Base-by-base conservation (phyloP, 2,797 vertebrate genomes). In the Rhadinocentrus ornatus region DNA sequence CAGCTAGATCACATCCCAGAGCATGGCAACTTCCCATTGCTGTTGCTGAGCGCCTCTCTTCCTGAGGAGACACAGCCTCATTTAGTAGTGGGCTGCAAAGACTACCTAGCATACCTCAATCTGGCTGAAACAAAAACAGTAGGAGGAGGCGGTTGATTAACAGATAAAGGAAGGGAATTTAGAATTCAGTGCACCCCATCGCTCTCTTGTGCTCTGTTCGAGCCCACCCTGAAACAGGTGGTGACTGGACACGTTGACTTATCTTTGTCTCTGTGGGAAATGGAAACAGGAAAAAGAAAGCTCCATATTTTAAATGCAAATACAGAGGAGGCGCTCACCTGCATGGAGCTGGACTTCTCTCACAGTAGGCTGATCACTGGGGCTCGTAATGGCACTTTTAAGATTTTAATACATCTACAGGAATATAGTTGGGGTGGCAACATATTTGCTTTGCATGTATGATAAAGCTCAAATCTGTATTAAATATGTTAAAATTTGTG, bases 291-390 rank as follows among this genome's bases (percentile, higher is more conserved):
- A 2, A 79, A 2, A 67, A 85, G 66, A 60, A 2, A 0, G 41
- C 74, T 91, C 5, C 73, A 66, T 22, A 86, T 91, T 61, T 69
- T 57, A 39, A 91, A 94, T 0, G 85, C 85, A 58, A 92, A 95
- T 0, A 90, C 92, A 39, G 83, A 91, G 10, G 90, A 89, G 29
- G 81, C 84, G 50, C 64, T 94, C 52, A 91, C 88, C 68, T 91
- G 91, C 66, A 89, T 92, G 90, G 26, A 90, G 1, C 74, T 94
- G 1, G 94, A 93, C 78, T 82, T 65, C 8, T 86, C 90, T 35
- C 87, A 90, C 59, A 87, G 86, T 66, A 85, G 87, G 11, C 81
- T 94, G 37, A 78, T 94, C 62, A 94, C 92, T 1, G 93, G 89
- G 13, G 91, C 91, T 31, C 48, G 73, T 61, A 93, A 80, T 8